Evolutionary conservation across 2,888 invertebrate genomes (phyloP).

Genomic region (Acronicta alni): DNA sequence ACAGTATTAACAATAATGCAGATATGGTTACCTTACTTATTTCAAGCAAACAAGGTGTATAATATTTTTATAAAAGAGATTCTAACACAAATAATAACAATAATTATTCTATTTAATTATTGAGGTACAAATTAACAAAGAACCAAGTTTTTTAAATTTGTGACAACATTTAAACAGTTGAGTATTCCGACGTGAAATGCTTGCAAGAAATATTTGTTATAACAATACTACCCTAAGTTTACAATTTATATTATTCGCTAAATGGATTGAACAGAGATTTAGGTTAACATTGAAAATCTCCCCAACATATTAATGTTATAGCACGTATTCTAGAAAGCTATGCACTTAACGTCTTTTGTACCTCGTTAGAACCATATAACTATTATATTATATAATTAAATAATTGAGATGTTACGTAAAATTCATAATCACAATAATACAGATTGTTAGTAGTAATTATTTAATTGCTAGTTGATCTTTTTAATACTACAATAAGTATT

Average conservation of each 20-base stretch:
- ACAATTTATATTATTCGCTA: not conserved
- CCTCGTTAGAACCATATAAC: conserved; percentile 12
- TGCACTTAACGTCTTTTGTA: conserved; percentile 15
- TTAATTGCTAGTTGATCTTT: not conserved
- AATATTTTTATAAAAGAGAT: conserved; percentile 22
- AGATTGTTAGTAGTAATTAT: too few relatives aligned
- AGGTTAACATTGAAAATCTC: conserved; percentile 3
- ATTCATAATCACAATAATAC: conserved; percentile 3
- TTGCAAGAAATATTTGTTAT: not conserved
- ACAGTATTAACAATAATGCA: conserved; percentile 5
- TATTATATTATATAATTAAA: conserved; percentile 16
- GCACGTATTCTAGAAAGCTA: conserved; percentile 1
- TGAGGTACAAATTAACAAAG: conserved; percentile 1
- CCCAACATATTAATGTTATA: conserved; percentile 3
- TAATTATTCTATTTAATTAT: not conserved
- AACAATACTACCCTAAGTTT: not conserved
- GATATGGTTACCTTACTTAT: conserved; percentile 3
- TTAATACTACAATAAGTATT: not conserved
- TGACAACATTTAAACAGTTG: not conserved
- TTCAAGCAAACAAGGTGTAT: conserved; percentile 19
- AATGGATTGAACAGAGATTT: not conserved
- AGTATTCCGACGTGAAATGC: not conserved
- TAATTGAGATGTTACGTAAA: not conserved
- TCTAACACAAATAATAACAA: conserved; percentile 4
- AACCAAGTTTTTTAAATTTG: not conserved